Evolutionary conservation across 2,113 vertebrate species (phyloP).

Genomic region (Chloropsis cyanopogon): DNA sequence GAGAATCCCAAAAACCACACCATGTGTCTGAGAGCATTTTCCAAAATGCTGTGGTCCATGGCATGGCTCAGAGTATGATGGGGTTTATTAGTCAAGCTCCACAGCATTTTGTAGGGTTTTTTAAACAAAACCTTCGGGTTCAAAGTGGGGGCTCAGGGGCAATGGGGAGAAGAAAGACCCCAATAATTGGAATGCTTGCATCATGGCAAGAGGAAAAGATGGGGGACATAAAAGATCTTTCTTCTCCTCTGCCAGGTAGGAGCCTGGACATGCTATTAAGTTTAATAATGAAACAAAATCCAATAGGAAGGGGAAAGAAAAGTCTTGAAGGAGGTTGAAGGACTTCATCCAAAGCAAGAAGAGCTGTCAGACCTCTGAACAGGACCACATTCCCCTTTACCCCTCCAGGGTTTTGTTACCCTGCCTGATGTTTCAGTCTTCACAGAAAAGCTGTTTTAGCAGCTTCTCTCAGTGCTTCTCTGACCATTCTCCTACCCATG

Average conservation of each 20-base stretch:
- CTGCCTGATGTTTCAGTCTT: not conserved
- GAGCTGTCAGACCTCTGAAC: not conserved
- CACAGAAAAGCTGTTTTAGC: not conserved
- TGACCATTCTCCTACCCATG: not conserved
- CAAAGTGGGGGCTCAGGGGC: not conserved
- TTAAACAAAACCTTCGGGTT: not conserved
- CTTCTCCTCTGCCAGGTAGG: not conserved
- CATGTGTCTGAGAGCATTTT: not conserved
- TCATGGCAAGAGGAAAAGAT: not conserved
- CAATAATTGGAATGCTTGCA: accelerated
- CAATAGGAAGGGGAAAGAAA: not conserved
- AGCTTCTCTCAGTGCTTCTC: not conserved
- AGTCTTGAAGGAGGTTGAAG: not conserved
- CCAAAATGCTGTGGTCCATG: not conserved
- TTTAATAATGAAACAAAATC: not conserved
- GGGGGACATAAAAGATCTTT: not conserved
- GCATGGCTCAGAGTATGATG: not conserved
- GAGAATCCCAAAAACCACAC: not conserved
- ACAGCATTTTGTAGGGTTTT: not conserved
- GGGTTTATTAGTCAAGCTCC: not conserved
- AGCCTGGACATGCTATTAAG: not conserved
- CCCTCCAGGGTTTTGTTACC: not conserved
- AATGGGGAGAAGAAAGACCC: accelerated
- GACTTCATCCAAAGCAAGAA: not conserved
- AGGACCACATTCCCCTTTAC: not conserved